These are phyloP conservation scores for Eclectus roratus DNA, from an alignment of 2,113 vertebrate genomes.

Conservation along the genomic window DNA sequence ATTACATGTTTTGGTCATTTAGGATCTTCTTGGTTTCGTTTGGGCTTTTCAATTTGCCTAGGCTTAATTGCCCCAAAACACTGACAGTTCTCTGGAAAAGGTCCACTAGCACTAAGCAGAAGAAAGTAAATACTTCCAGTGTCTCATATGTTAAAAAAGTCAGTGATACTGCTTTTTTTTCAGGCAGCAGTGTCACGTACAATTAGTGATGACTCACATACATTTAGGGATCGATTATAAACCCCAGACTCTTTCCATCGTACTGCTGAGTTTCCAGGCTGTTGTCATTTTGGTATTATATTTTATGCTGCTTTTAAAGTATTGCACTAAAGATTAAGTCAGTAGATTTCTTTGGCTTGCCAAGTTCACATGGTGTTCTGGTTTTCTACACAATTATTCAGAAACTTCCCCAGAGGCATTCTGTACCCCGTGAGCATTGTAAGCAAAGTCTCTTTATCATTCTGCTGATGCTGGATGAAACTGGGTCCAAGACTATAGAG, in stretches of 20 bases:
- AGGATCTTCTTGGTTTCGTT: background rate
- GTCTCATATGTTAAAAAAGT: background rate
- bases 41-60: background rate
- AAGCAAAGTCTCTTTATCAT: background rate
- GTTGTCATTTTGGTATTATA: background rate
- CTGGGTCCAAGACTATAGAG: background rate
- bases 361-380: fast-evolving
- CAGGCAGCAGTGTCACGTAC: background rate
- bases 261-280: background rate
- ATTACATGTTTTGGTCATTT: background rate
- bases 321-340: background rate
- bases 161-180: background rate
- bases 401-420: background rate
- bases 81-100: background rate
- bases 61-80: background rate
- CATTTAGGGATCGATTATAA: background rate
- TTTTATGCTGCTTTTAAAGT: background rate
- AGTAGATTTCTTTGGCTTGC: background rate
- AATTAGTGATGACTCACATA: background rate
- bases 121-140: background rate
- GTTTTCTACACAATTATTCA: background rate
- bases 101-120: background rate
- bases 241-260: fast-evolving
- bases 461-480: background rate
- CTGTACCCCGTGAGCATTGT: fast-evolving